These are phyloP conservation scores for Prionace glauca DNA, from an alignment of 2,797 vertebrate genomes.

Conservation along the genomic window DNA sequence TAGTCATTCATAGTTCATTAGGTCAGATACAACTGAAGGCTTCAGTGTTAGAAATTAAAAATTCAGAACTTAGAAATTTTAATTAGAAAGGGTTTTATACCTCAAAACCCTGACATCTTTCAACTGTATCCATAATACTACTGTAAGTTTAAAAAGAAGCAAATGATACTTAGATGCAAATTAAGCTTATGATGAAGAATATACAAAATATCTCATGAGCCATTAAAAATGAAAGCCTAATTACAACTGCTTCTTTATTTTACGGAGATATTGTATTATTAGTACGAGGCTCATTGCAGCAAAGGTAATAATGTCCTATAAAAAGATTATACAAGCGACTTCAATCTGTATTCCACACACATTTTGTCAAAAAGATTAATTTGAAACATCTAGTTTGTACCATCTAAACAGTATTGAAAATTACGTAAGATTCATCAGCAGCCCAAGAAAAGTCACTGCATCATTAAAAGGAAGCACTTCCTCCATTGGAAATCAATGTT, in stretches of 20 bases:
- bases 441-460: background rate
- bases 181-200: conserved; percentile 19
- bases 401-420: background rate
- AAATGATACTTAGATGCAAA: background rate
- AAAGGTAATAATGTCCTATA: background rate
- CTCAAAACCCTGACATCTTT: no score
- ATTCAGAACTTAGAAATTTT: no score
- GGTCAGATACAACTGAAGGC: no score
- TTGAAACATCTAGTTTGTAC: no score
- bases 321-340: background rate
- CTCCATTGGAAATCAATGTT: background rate
- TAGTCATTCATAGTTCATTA: no score
- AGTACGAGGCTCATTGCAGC: background rate
- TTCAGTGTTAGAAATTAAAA: no score
- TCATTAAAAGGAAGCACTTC: background rate
- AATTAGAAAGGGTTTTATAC: no score
- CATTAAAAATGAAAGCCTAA: background rate
- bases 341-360: background rate
- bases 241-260: background rate
- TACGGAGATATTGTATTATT: background rate
- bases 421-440: background rate
- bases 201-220: background rate
- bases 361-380: background rate
- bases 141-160: background rate
- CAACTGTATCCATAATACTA: background rate